Conservation (phyloP, 2,113 vertebrate species). For the Percina caprodes region DNA sequence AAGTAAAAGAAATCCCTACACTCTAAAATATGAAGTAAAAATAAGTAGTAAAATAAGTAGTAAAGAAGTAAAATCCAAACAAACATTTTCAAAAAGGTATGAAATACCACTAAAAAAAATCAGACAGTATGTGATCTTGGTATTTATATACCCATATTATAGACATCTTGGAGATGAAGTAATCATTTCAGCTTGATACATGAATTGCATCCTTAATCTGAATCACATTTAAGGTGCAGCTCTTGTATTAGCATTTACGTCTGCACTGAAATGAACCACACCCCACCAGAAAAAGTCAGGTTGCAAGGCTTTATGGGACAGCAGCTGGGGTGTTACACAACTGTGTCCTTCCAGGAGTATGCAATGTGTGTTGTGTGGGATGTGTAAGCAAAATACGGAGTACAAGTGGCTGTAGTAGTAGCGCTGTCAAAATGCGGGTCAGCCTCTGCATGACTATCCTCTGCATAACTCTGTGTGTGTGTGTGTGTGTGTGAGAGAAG, state of each 20-base stretch:
- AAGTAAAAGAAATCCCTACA: conserved; percentile 27
- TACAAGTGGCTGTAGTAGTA: conserved; percentile 16
- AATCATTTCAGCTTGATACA: conserved; percentile 44
- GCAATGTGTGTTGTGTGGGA: conserved; percentile 12
- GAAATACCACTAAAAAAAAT: neutral
- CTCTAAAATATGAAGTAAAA: neutral
- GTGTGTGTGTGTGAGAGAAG: neutral
- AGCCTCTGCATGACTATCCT: conserved; percentile 30
- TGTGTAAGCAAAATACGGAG: conserved; percentile 18
- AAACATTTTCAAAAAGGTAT: neutral
- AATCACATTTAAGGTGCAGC: conserved; percentile 29
- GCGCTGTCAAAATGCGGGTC: conserved; percentile 73
- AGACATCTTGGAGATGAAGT: conserved; percentile 25
- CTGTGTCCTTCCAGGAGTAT: neutral
- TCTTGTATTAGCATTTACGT: neutral
- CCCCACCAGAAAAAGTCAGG: conserved; percentile 3
- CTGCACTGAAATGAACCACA: conserved; percentile 13
- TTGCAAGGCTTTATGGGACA: conserved; percentile 6
- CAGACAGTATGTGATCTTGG: neutral
- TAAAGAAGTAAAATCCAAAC: neutral
- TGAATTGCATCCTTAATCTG: conserved; percentile 53
- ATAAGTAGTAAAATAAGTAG: neutral
- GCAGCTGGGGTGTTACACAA: neutral
- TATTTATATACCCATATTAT: neutral
- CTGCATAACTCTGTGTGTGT: neutral